Evolutionary conservation across 2,888 invertebrate species (phyloP).

Genomic region (Ditylenchus weischeri): DNA sequence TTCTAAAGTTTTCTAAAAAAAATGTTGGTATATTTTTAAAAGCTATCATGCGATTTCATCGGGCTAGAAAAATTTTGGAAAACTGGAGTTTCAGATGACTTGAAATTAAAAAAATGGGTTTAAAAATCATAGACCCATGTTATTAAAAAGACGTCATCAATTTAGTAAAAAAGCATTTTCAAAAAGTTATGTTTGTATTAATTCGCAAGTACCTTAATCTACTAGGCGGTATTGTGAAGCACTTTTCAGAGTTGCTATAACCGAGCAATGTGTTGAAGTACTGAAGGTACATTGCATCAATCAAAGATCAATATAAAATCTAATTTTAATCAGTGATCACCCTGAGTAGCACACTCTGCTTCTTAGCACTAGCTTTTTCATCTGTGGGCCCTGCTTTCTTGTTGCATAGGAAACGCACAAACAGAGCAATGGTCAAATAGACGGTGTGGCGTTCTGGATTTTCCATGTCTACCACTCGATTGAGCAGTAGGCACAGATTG

Average conservation of each 20-base stretch:
- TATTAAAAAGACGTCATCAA: too few relatives aligned
- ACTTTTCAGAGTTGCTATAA: conserved; percentile 84
- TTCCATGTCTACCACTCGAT: conserved; percentile 84
- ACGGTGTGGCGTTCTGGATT: conserved; percentile 92
- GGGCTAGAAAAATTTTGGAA: too few relatives aligned
- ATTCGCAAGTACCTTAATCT: conserved; percentile 68
- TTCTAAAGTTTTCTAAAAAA: too few relatives aligned
- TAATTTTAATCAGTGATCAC: background rate
- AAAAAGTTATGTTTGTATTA: background rate
- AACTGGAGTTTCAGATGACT: too few relatives aligned
- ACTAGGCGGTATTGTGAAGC: conserved; percentile 83
- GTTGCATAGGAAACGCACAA: conserved; percentile 72
- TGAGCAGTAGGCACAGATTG: conserved; percentile 75
- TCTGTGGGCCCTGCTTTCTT: conserved; percentile 68
- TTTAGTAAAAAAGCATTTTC: too few relatives aligned
- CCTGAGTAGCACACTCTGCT: conserved; percentile 76
- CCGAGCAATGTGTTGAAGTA: conserved; percentile 88
- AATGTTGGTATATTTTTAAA: too few relatives aligned
- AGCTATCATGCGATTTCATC: too few relatives aligned
- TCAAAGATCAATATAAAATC: background rate
- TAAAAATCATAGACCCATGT: too few relatives aligned
- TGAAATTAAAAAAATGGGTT: too few relatives aligned
- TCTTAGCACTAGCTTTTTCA: conserved; percentile 56
- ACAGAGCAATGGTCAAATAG: conserved; percentile 84
- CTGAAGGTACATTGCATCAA: conserved; percentile 59